These are phyloP conservation scores for Amblyjoppa proteus DNA, from an alignment of 2,888 invertebrate genomes.

Conservation along the genomic window DNA sequence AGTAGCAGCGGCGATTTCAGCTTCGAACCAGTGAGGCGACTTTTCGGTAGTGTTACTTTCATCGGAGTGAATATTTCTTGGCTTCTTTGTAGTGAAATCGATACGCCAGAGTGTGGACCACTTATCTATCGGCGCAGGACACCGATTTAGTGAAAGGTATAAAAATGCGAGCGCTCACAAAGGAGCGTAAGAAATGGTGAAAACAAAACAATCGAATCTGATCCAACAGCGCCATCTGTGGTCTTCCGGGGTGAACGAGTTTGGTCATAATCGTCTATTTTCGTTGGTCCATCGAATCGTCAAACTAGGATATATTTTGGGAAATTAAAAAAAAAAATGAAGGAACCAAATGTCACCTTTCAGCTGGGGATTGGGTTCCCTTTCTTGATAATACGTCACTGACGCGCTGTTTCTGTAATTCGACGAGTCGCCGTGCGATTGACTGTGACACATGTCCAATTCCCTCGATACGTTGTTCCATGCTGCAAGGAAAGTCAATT, in stretches of 20 bases:
- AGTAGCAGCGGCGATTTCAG: too few species aligned
- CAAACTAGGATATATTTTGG: constrained; percentile 12
- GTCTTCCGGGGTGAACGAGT: background rate
- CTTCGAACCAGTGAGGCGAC: too few species aligned
- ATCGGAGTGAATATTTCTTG: too few species aligned
- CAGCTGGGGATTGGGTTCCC: constrained; percentile 82
- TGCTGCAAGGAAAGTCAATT: constrained; percentile 78
- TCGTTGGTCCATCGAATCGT: background rate
- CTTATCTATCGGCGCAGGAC: too few species aligned
- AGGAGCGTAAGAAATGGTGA: too few species aligned
- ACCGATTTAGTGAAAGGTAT: too few species aligned
- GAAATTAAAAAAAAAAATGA: constrained; percentile 19
- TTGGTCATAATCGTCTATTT: background rate
- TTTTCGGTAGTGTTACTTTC: too few species aligned
- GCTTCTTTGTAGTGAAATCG: too few species aligned
- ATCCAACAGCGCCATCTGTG: background rate
- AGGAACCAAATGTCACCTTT: constrained; percentile 76
- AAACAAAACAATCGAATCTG: too few species aligned
- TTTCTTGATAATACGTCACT: constrained; percentile 89
- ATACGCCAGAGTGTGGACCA: too few species aligned
- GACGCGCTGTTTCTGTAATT: constrained; percentile 85
- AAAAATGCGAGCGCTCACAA: too few species aligned
- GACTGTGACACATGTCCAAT: constrained; percentile 85
- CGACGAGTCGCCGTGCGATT: constrained; percentile 80
- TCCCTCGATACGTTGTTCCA: constrained; percentile 86